Base-by-base conservation (phyloP, 2,888 invertebrate species). In the Hofmannophila pseudospretella region DNA sequence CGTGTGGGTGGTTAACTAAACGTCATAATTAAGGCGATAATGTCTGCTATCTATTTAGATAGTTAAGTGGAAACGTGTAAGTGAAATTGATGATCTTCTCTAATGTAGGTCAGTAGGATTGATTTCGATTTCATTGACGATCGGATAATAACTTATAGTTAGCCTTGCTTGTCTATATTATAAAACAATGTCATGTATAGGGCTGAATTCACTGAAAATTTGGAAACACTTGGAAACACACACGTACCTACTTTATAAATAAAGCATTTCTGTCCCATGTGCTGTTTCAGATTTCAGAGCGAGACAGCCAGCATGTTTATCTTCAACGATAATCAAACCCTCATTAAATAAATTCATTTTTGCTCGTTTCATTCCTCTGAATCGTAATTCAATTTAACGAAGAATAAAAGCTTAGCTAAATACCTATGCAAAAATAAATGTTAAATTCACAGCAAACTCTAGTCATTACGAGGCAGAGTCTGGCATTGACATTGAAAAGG, bases 401-500 rank as follows among this genome's bases (percentile, higher is more conserved):
- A n/a, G n/a, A n/a, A n/a, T n/a, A n/a, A n/a, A 5, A 16, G 5
- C 16, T 16, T 4, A 16, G 5, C 16, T 16, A 16, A 16, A 16
- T 5, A 16, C 3, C 3, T 4, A 16, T 16, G 16, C 16, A 16
- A 16, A n/a, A 16, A 16, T 27, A 41, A 42, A 42, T 31, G 25
- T 34, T 30, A 34, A 35, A 42, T 22, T 42, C 34, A 26, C 23
- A 23, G 16, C 34, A 36, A 41, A 39, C 34, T 39, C 37, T 39
- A 32, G 45, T 41, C 34, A 38, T 28, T 33, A 33, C 34, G 33
- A 37, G 35, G 43, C 50, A 41, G 41, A 41, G 41, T 42, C 40
- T 42, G 57, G 49, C 66, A 72, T 62, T 72, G 72, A 67, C 76
- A 73, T 64, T 73, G 69, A 71, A 70, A 60, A 48, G 36, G 41